Percentiles rank a stretch among this genome's conserved stretches.
Evolutionary conservation across 2,797 vertebrate species (phyloP).

Genomic region (Hylomyscus alleni): DNA sequence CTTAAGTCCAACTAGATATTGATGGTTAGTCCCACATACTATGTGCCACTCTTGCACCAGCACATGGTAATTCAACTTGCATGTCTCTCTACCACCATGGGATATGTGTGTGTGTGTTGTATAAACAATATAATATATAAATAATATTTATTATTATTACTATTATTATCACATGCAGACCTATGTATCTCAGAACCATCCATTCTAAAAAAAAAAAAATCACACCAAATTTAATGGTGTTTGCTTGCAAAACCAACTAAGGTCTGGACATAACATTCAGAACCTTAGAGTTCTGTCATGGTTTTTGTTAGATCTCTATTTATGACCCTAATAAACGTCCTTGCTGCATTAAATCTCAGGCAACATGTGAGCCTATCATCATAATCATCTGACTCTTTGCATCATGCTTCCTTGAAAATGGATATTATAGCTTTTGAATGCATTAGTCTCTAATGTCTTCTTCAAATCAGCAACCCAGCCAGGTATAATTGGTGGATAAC

Average conservation of each 20-base stretch:
- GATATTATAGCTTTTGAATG: not conserved
- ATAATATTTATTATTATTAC: too few species aligned
- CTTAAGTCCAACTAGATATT: not conserved
- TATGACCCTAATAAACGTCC: not conserved
- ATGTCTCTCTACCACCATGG: not conserved
- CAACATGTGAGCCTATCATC: not conserved
- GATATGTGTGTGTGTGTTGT: too few species aligned
- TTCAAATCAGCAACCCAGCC: not conserved
- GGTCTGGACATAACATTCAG: not conserved
- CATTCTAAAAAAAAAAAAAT: not conserved
- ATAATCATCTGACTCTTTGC: not conserved
- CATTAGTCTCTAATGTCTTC: not conserved
- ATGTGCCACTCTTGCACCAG: not conserved
- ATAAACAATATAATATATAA: too few species aligned
- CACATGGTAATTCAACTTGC: not conserved
- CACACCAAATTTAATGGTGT: not conserved
- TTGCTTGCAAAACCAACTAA: not conserved
- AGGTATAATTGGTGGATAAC: not conserved
- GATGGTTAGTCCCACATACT: not conserved
- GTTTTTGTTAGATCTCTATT: not conserved
- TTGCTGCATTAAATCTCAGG: not conserved
- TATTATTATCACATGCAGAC: not conserved
- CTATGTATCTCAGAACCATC: not conserved
- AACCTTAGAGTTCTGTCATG: conserved; percentile 1
- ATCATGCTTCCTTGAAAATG: not conserved